Evolutionary conservation across 2,797 vertebrate genomes (phyloP).

Genomic region (Neosalanx taihuensis): DNA sequence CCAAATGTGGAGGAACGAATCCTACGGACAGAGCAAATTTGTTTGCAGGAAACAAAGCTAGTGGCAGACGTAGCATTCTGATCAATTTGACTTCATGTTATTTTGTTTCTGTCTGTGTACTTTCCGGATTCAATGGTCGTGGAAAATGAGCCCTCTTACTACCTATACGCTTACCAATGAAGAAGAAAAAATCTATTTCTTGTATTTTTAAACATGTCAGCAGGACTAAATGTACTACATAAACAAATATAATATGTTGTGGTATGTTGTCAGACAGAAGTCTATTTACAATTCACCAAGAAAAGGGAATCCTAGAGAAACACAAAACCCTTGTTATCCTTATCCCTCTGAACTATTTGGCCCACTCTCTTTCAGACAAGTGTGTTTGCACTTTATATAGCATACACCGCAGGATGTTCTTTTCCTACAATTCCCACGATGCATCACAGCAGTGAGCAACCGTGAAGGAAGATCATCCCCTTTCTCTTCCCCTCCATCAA

Average conservation of each 20-base stretch:
- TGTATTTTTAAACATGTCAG: conserved; percentile 14
- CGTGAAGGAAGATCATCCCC: conserved; percentile 31
- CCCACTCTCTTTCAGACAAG: conserved; percentile 13
- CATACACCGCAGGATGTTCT: conserved; percentile 2
- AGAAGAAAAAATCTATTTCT: conserved; percentile 29
- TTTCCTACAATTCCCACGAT: conserved; percentile 22
- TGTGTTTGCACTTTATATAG: background rate
- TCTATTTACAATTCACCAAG: background rate
- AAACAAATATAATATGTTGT: background rate
- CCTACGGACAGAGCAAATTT: conserved; percentile 65
- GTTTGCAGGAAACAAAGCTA: conserved; percentile 53
- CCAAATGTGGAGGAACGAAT: conserved; percentile 64
- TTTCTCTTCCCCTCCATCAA: conserved; percentile 30
- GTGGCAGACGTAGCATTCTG: conserved; percentile 49
- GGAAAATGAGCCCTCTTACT: too few relatives aligned
- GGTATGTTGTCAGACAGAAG: background rate
- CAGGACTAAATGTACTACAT: background rate
- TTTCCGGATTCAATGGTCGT: too few relatives aligned
- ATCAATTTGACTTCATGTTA: conserved; percentile 56
- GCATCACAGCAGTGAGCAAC: conserved; percentile 28
- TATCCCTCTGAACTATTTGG: background rate
- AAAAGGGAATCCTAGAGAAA: background rate
- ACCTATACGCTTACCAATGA: too few relatives aligned
- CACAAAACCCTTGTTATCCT: background rate
- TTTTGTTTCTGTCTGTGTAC: too few relatives aligned